These are phyloP conservation scores for Halocynthia aurantium DNA, from an alignment of 23 tunicate species.

Conservation along the genomic window DNA sequence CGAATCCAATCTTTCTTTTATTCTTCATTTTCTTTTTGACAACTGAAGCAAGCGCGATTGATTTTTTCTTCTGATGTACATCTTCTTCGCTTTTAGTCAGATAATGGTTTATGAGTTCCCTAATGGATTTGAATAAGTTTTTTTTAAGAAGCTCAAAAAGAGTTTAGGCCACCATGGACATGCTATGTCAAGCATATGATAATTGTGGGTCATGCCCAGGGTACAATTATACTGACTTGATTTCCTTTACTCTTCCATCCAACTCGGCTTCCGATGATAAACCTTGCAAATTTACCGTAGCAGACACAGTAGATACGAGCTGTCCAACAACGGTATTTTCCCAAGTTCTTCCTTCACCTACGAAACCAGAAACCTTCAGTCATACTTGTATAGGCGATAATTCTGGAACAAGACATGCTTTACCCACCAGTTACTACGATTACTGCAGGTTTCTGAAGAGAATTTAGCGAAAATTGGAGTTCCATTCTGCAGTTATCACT, in stretches of 20 bases:
- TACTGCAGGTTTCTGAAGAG: constrained; percentile 64
- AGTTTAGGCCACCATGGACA: neutral
- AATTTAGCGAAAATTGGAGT: constrained; percentile 71
- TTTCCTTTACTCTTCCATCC: constrained; percentile 34
- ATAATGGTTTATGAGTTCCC: neutral
- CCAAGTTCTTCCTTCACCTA: constrained; percentile 59
- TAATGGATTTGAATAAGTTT: too few relatives aligned
- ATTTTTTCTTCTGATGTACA: neutral
- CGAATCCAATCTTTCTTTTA: neutral
- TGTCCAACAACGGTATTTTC: constrained; percentile 72
- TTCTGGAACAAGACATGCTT: neutral
- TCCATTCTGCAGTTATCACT: constrained; percentile 95
- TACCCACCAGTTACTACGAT: constrained; percentile 61
- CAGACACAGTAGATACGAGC: constrained; percentile 13
- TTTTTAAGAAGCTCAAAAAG: neutral
- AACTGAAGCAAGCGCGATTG: too few relatives aligned
- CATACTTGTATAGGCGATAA: neutral
- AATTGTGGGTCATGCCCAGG: too few relatives aligned
- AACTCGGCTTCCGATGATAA: constrained; percentile 13
- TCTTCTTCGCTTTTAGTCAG: neutral
- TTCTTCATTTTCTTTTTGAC: constrained; percentile 12
- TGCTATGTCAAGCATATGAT: too few relatives aligned
- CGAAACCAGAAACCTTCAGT: neutral
- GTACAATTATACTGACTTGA: constrained; percentile 13
- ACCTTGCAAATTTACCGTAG: constrained; percentile 21